A percentile compares a stretch with the other conserved stretches of the same genome.
phyloP scores from a whole-genome alignment of 1,140 invertebrate species.

The Theocolax elegans region DNA sequence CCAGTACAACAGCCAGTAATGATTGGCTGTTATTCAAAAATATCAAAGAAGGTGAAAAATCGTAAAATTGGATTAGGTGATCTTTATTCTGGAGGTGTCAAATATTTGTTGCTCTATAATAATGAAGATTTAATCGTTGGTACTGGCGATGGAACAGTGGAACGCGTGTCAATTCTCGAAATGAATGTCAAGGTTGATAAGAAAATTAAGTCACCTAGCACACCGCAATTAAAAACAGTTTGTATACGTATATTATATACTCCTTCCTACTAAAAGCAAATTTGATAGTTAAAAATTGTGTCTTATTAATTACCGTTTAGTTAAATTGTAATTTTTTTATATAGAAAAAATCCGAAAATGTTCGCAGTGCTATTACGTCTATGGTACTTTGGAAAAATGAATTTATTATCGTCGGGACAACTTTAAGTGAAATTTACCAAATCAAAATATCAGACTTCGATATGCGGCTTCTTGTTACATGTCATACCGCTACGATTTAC shows the following conservation, averaged over 20 bases:
- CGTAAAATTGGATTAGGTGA: conserved; percentile 60
- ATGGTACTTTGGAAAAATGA: conserved; percentile 70
- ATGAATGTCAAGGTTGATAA: conserved; percentile 37
- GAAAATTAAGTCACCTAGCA: conserved; percentile 58
- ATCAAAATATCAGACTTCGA: conserved; percentile 79
- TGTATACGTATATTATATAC: conserved; percentile 45
- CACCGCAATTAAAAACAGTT: conserved; percentile 71
- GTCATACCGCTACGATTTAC: conserved; percentile 83
- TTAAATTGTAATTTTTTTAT: background rate
- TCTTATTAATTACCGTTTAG: no score
- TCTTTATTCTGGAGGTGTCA: conserved; percentile 72
- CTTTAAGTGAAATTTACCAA: conserved; percentile 83
- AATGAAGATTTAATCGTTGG: conserved; percentile 78
- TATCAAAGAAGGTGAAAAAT: conserved; percentile 61
- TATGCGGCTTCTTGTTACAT: conserved; percentile 79
- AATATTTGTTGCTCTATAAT: conserved; percentile 73
- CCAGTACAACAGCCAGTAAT: conserved; percentile 71
- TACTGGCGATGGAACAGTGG: conserved; percentile 83
- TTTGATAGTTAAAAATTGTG: background rate
- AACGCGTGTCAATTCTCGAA: conserved; percentile 73
- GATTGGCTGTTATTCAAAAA: conserved; percentile 77
- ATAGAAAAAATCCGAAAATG: conserved; percentile 60
- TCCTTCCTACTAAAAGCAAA: background rate
- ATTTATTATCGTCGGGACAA: conserved; percentile 78
- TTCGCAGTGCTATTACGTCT: conserved; percentile 75